A percentile compares a stretch with the other conserved stretches of the same genome.
phyloP scores from a whole-genome alignment of 2,113 vertebrate genomes.

The Equus przewalskii region DNA sequence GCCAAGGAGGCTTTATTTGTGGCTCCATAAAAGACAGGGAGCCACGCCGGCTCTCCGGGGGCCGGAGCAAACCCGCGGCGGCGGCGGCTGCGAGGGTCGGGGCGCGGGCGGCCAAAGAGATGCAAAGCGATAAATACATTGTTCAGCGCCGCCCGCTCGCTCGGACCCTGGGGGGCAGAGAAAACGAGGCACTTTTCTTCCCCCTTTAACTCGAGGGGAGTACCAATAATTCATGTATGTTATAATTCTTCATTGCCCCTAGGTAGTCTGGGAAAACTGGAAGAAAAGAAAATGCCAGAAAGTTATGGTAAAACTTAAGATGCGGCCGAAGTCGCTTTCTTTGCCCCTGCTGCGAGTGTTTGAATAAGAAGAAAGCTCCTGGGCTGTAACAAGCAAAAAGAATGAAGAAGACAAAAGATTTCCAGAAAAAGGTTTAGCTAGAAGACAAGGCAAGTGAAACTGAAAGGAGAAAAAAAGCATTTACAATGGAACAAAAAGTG shows the following conservation, averaged over 20 bases:
- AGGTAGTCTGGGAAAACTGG: slow-evolving; percentile 89
- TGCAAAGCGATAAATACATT: slow-evolving; percentile 87
- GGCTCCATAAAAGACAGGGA: slow-evolving; percentile 86
- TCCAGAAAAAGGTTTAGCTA: slow-evolving; percentile 96
- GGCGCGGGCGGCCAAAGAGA: slow-evolving; percentile 79
- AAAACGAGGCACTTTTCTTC: slow-evolving; percentile 82
- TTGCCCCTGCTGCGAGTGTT: slow-evolving; percentile 97
- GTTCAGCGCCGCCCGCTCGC: slow-evolving; percentile 72
- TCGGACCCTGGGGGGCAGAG: slow-evolving; percentile 84
- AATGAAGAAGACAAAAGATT: slow-evolving; percentile 98
- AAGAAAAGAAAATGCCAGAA: slow-evolving; percentile 90
- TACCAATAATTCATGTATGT: slow-evolving; percentile 90
- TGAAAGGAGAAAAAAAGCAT: slow-evolving; percentile 95
- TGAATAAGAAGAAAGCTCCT: slow-evolving; percentile 98
- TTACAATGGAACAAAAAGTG: slow-evolving; percentile 99
- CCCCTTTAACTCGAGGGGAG: slow-evolving; percentile 85
- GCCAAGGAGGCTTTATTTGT: slow-evolving; percentile 85
- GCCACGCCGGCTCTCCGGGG: slow-evolving; percentile 71
- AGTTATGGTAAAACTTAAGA: slow-evolving; percentile 92
- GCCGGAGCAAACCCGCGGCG: not conserved
- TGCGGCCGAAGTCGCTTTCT: slow-evolving; percentile 93
- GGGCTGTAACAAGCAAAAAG: slow-evolving; percentile 98
- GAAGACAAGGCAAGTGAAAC: slow-evolving; percentile 96
- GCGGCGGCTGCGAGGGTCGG: not conserved
- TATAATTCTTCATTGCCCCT: slow-evolving; percentile 90